Evolutionary conservation across 2,113 vertebrate genomes (phyloP).

Genomic region (Origma solitaria): DNA sequence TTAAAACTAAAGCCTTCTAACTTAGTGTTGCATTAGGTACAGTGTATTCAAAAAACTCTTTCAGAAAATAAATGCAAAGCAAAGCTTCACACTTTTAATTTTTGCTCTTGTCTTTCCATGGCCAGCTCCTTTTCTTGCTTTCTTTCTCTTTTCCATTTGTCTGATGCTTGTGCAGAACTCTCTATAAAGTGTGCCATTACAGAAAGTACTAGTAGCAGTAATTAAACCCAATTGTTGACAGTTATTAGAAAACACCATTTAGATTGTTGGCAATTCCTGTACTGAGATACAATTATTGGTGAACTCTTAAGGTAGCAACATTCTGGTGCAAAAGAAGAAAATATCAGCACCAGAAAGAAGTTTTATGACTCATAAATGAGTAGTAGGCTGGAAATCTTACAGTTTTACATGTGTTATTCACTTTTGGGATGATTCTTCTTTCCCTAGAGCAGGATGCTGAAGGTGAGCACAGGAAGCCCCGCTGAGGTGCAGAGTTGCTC

Average conservation of each 20-base stretch:
- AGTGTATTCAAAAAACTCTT: not conserved
- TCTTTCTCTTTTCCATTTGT: not conserved
- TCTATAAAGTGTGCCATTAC: not conserved
- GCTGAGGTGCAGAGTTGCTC: not conserved
- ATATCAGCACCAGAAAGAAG: not conserved
- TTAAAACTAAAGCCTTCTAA: not conserved
- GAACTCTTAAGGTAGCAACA: not conserved
- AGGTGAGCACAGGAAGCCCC: not conserved
- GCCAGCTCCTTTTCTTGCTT: not conserved
- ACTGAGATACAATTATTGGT: not conserved
- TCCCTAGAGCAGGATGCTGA: fast-evolving
- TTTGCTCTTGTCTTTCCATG: not conserved
- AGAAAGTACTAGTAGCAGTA: not conserved
- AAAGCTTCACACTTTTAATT: not conserved
- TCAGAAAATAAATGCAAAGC: not conserved
- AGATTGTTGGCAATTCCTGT: not conserved
- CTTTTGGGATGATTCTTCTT: not conserved
- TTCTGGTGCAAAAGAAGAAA: not conserved
- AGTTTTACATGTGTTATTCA: not conserved
- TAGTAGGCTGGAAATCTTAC: not conserved
- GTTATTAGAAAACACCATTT: not conserved
- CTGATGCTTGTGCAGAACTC: not conserved
- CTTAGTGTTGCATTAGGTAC: not conserved
- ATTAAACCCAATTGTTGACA: not conserved
- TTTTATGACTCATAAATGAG: not conserved